Evolutionary conservation across 2,797 vertebrate species (phyloP).

Genomic region (Mus minutoides): DNA sequence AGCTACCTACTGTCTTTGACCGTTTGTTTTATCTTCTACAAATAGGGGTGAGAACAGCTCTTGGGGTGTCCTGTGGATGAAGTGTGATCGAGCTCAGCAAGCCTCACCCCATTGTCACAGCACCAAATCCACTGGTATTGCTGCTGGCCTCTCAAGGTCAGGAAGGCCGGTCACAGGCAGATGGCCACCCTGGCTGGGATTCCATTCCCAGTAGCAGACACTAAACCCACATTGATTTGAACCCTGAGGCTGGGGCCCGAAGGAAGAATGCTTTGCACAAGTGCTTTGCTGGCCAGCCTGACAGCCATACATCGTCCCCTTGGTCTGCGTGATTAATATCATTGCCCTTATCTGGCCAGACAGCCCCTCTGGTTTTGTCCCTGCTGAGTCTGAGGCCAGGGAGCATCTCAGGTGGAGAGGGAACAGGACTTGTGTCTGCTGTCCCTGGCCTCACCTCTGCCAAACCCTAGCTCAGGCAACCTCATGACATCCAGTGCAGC

Average conservation of each 20-base stretch:
- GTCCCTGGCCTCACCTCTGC: neutral
- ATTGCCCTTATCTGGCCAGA: neutral
- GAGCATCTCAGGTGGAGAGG: neutral
- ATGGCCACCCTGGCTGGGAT: neutral
- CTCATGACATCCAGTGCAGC: neutral
- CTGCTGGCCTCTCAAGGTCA: neutral
- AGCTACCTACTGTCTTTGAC: neutral
- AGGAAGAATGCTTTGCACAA: neutral
- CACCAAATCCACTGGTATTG: neutral
- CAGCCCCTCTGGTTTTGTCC: neutral
- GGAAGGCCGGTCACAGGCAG: neutral
- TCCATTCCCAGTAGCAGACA: neutral
- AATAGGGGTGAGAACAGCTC: neutral
- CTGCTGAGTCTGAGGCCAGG: neutral
- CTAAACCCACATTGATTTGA: neutral
- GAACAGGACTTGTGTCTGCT: neutral
- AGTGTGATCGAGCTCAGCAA: neutral
- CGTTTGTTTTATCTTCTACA: neutral
- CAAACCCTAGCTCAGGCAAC: conserved; percentile 52
- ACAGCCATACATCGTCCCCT: neutral
- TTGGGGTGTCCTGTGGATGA: neutral
- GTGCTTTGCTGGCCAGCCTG: neutral
- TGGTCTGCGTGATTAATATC: neutral
- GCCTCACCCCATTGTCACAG: neutral
- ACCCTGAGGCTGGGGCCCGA: rapidly evolving